Evolutionary conservation across 2,888 invertebrate species (phyloP).

Genomic region (Chrysodeixis includens): DNA sequence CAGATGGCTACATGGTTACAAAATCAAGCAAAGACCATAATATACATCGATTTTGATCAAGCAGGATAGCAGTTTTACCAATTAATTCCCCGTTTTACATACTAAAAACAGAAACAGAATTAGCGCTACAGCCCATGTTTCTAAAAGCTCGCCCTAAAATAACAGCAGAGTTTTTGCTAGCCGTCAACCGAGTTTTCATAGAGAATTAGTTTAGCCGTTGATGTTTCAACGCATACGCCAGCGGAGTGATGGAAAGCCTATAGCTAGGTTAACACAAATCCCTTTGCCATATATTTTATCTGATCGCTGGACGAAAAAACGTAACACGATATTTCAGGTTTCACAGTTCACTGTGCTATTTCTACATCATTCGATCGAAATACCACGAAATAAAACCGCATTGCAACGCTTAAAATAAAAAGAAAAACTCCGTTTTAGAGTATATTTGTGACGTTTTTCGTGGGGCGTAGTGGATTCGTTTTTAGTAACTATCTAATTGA

Average conservation of each 20-base stretch:
- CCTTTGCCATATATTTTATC: slow-evolving; percentile 25
- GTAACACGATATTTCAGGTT: slow-evolving; percentile 27
- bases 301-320: slow-evolving; percentile 16
- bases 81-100: no score
- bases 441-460: slow-evolving; percentile 22
- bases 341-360: slow-evolving; percentile 53
- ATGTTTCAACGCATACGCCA: slow-evolving; percentile 5
- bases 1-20: no score
- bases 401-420: slow-evolving; percentile 50
- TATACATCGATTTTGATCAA: no score
- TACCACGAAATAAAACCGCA: slow-evolving; percentile 45
- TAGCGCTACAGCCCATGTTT: background rate
- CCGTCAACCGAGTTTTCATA: slow-evolving; percentile 15
- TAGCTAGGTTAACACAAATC: slow-evolving; percentile 5
- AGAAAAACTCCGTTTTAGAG: slow-evolving; percentile 18
- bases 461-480: slow-evolving; percentile 35
- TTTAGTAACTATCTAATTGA: no score
- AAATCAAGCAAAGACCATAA: no score
- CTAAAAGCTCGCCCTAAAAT: background rate
- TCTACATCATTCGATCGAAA: slow-evolving; percentile 41
- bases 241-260: slow-evolving; percentile 13
- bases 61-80: no score
- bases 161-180: background rate
- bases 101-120: background rate
- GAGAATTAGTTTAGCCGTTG: background rate